Percentiles rank a stretch among this genome's conserved stretches.
Evolutionary conservation across 2,888 invertebrate genomes (phyloP).

Genomic region (Bugulina stolonifera): DNA sequence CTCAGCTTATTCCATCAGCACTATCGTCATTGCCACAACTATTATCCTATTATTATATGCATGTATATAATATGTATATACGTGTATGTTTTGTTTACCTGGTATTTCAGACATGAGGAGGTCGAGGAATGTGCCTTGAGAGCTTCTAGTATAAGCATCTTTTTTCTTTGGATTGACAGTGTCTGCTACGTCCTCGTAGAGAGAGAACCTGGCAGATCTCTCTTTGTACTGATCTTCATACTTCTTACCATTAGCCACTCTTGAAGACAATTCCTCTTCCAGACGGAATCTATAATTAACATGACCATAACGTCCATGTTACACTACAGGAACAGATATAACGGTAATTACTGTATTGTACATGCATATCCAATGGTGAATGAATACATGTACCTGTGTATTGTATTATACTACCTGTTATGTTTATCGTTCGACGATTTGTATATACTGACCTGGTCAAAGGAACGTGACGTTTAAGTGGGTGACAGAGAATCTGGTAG

Average conservation of each 20-base stretch:
- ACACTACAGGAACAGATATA: no score
- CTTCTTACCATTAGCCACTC: slow-evolving; percentile 21
- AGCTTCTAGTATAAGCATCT: neutral
- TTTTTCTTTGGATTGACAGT: neutral
- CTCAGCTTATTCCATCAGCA: no score
- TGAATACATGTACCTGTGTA: no score
- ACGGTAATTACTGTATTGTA: no score
- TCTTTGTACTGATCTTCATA: neutral
- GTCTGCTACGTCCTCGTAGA: slow-evolving; percentile 14
- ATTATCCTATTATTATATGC: no score
- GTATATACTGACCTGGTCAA: slow-evolving; percentile 24
- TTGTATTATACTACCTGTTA: no score
- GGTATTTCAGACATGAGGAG: slow-evolving; percentile 9
- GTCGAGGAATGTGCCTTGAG: neutral
- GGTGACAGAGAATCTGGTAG: slow-evolving; percentile 25
- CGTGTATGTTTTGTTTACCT: no score
- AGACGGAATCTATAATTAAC: slow-evolving; percentile 14
- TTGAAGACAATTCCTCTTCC: slow-evolving; percentile 3
- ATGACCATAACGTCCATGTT: no score
- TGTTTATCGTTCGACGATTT: no score
- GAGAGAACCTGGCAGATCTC: slow-evolving; percentile 11
- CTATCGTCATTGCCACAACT: no score
- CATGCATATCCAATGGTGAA: no score
- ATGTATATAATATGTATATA: no score
- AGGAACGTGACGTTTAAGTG: slow-evolving; percentile 3